A percentile compares a stretch with the other conserved stretches of the same genome.
Evolutionary conservation across 2,888 invertebrate species (phyloP).

Genomic region (Liopterus haemorrhoidalis): DNA sequence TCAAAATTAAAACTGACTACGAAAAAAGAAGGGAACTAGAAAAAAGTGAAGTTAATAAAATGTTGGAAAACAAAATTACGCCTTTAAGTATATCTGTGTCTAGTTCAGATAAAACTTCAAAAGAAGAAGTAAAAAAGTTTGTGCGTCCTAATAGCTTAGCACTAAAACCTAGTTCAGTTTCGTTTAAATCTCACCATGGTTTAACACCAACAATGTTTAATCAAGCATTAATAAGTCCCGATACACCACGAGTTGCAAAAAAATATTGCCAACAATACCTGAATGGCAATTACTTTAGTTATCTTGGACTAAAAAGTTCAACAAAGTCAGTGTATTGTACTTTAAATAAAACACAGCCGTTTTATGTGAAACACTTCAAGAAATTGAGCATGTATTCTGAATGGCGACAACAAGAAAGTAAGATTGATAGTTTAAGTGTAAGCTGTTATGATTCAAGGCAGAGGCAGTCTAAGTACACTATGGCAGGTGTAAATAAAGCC

Average conservation of each 20-base stretch:
- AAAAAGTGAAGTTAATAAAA: slow-evolving; percentile 25
- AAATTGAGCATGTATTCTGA: slow-evolving; percentile 96
- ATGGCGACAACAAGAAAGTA: slow-evolving; percentile 57
- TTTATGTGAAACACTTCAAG: slow-evolving; percentile 84
- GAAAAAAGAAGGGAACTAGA: slow-evolving; percentile 17
- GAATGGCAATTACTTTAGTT: slow-evolving; percentile 88
- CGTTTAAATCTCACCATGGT: slow-evolving; percentile 74
- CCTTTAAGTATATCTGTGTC: slow-evolving; percentile 47
- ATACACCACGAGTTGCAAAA: slow-evolving; percentile 84
- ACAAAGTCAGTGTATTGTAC: slow-evolving; percentile 90
- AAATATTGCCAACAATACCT: slow-evolving; percentile 83
- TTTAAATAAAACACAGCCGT: slow-evolving; percentile 88
- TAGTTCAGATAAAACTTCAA: slow-evolving; percentile 34
- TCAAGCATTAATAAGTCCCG: slow-evolving; percentile 79
- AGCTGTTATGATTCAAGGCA: slow-evolving; percentile 71
- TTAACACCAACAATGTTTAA: slow-evolving; percentile 78
- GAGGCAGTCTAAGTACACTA: slow-evolving; percentile 55
- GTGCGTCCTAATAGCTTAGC: slow-evolving; percentile 76
- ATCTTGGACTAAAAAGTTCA: slow-evolving; percentile 83
- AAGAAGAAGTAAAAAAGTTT: slow-evolving; percentile 59
- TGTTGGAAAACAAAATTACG: slow-evolving; percentile 8
- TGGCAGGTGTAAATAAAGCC: slow-evolving; percentile 51
- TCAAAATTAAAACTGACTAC: too few species aligned
- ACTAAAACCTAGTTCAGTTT: slow-evolving; percentile 76
- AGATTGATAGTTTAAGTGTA: slow-evolving; percentile 43